Base-by-base conservation (phyloP, 2,888 invertebrate genomes). In the Eucera pruinosa region DNA sequence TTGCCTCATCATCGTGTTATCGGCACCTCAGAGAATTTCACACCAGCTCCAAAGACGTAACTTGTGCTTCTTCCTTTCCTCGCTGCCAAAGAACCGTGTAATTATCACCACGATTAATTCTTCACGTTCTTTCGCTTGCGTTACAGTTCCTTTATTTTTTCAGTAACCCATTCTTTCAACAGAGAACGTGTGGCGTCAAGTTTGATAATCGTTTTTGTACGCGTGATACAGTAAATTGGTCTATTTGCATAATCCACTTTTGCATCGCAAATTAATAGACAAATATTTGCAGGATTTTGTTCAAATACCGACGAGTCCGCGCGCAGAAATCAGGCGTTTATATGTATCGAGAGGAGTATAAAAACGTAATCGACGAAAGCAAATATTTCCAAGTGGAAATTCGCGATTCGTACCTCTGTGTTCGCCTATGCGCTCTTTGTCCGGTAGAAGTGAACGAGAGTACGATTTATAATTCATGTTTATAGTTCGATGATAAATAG, bases 1-100 rank as follows among this genome's bases (percentile, higher is more conserved):
- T 83, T 78, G 65, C 67, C 78, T 83, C 83, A 72, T 83, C 81
- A 81, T 27, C 83, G 74, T 70, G 81, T 78, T 80, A 83, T 82
- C 81, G 78, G 69, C 83, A 73, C 78, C 68, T 61, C 55, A 23
- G 82, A 74, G 82, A 71, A 70, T 82, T 76, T 66, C 68, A 54
- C 30, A 15, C 15, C 41, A 13, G 9, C 48, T 65, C 47, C 25
- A 47, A 54, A 54, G 41, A 70, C 70, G 47, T 52, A 15, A 15
- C 15, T 9, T 4, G n/a, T 23, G 23, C 27, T 15, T 15, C 18
- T 2, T 30, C 15, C 23, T 11, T n/a, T 20, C 36, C 9, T 36
- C 15, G 4, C 11, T 36, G 41, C 4, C 25, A 39, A 50, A 36
- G 57, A 74, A 57, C 39, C n/a, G n/a, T n/a, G 15, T 62, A 74